Conservation (phyloP, 1,140 invertebrate species). For the Sycophila sp. region DNA sequence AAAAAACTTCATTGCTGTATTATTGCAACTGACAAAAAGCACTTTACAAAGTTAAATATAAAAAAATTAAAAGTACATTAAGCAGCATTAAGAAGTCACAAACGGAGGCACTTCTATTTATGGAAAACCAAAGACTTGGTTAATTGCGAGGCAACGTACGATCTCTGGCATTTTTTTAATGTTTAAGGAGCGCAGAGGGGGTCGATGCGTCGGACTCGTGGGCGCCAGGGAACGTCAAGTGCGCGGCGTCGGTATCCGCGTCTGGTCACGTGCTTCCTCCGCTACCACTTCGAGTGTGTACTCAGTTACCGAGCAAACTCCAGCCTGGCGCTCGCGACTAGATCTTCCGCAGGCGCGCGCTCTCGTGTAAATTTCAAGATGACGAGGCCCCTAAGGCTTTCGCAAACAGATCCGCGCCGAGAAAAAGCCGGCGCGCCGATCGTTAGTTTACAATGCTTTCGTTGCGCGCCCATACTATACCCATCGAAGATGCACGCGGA, state of each 20-base stretch:
- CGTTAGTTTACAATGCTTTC: too few relatives aligned
- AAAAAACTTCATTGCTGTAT: too few relatives aligned
- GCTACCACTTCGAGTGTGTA: constrained; percentile 11
- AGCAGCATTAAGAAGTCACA: too few relatives aligned
- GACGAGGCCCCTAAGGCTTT: not conserved
- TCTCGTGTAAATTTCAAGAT: constrained; percentile 24
- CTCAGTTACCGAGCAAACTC: constrained; percentile 21
- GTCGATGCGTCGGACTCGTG: not conserved
- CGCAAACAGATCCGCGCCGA: not conserved
- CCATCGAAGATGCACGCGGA: too few relatives aligned
- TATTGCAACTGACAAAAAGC: too few relatives aligned
- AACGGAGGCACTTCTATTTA: too few relatives aligned
- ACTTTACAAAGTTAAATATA: too few relatives aligned
- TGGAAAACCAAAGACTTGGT: too few relatives aligned
- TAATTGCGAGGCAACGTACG: too few relatives aligned
- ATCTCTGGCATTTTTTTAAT: too few relatives aligned
- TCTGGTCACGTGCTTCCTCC: constrained; percentile 5
- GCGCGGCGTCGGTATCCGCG: constrained; percentile 1
- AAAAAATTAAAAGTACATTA: too few relatives aligned
- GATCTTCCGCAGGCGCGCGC: not conserved
- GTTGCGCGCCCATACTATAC: too few relatives aligned
- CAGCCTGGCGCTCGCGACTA: constrained; percentile 1
- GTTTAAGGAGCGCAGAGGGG: not conserved
- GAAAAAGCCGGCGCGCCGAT: not conserved
- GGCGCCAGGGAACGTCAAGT: not conserved